Base-by-base conservation (phyloP, 1,140 invertebrate species). In the Drosophila trapezifrons region DNA sequence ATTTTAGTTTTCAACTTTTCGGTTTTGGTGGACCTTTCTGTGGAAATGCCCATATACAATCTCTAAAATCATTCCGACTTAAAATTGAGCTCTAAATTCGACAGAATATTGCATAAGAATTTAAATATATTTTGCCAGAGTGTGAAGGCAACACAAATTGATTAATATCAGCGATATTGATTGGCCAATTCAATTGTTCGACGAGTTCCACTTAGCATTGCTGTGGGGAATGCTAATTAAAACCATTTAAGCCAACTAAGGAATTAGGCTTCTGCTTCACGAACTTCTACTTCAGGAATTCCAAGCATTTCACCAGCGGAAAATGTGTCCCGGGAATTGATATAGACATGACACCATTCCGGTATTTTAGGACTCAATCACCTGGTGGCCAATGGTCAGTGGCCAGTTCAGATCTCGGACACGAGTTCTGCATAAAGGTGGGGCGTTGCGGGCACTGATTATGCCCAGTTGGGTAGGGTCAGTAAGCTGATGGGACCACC, bases 401-500 rank as follows among this genome's bases (percentile, higher is more conserved):
- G 49, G 49, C 49, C 29, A 51, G 49, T 32, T 32, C 27, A 51
- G 49, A 29, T 18, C 49, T 51, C 49, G 3, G 49, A 52, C 65
- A 71, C 65, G 65, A 71, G 67, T 71, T 71, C 27, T 15, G 20
- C 25, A 22, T 43, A 32, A 55, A 56, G 12, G 15, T 8, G 10
- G 13, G 18, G 4, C 27, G 5, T 27, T 7, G 27, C 4, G 27
- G 29, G 1, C 35, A 13, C 67, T 42, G 67, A 45, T 77, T 22
- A 42, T 6, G 47, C 25, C 10, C 15, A 27, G 60, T 76, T 76
- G 59, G 73, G 79, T 37, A 80, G 71, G 82, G 82, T 87, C 83
- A 84, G 76, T 58, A 38, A 55, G 38, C 27, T 46, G 47, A 51
- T 76, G 37, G 29, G 27, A n/a, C 18, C 40, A 27, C n/a, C n/a